Evolutionary conservation across 2,888 invertebrate genomes (phyloP), one percentile per base, ranked within the genome.

Genomic region (Cerceris rybyensis): DNA sequence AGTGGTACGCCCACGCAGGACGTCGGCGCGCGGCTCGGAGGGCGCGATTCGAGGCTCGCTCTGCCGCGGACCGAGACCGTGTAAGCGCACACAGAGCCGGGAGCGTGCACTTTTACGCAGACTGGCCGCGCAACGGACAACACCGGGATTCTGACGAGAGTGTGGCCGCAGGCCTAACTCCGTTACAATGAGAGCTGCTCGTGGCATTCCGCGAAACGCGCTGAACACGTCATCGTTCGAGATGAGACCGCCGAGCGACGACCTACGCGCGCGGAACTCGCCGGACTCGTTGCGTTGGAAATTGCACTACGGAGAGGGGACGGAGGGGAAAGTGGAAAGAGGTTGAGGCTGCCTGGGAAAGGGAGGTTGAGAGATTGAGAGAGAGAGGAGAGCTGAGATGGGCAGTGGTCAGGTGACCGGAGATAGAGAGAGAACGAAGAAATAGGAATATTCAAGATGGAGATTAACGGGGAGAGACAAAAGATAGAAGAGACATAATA

Each of bases 111-210:
- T 6, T 6, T 7, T 14, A 59, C 42, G 6, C 41, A 41, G 13
- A 39, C 41, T n/a, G 13, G 5, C 42, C 42, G n/a, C 14, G 42
- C 13, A 13, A 28, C n/a, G 28, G 43, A 55, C 57, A 49, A 68
- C 61, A 59, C 59, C 66, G 70, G 81, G 70, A n/a, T 80, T 81
- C 81, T 86, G 87, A 86, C 85, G 82, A 86, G 84, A 63, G 73
- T 68, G 75, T 78, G 89, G 89, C 89, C 85, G 82, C 76, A 84
- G 89, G 86, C 85, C 74, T 81, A 74, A 82, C 84, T 87, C 86
- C 86, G 85, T 89, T 89, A 90, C 89, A 88, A 90, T 90, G 88
- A 89, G 84, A 84, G 87, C 86, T 84, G 90, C 85, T 86, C 83
- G 82, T 88, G 88, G 88, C 90, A 90, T 88, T 88, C 87, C 88